Base-by-base conservation (phyloP, 2,797 vertebrate species). In the Xiphophorus birchmanni region DNA sequence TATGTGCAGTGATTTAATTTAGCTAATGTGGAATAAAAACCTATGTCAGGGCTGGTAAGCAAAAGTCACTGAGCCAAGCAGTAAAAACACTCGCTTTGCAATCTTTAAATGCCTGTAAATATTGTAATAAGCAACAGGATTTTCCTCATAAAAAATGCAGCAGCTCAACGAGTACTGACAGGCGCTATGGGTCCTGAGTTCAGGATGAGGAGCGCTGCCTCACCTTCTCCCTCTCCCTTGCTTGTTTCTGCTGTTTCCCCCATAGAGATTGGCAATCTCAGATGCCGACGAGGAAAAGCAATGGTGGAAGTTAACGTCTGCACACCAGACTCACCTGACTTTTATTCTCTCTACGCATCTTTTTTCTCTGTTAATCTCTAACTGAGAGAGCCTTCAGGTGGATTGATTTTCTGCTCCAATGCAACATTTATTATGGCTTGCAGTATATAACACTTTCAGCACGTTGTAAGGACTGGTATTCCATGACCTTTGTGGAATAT, bases 131-230 rank as follows among this genome's bases (percentile, higher is more conserved):
- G 91, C 92, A 95, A 94, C 91, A 92, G 91, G 91, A 89, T 86
- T 91, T 90, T 91, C 83, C 93, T 95, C 91, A 94, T 95, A 89
- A 95, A 95, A 95, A 91, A 95, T 94, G 92, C 94, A 95, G 85
- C 89, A 93, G 91, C 91, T 95, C 92, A 92, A 91, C 89, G 87
- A 88, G 77, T 89, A 84, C 91, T 95, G 95, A 94, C 93, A 93
- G 92, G 89, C 91, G 87, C 94, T 92, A 80, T 92, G 91, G 93
- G 91, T 91, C 91, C 89, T 91, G 91, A 93, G 91, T 92, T 90
- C 90, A 88, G 89, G 89, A 94, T 94, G 91, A 92, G 90, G 87
- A 91, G 84, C 11, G 75, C 80, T 82, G 89, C 84, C 86, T 88
- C 76, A 56, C 77, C 78, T 75, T 81, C 85, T 83, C 87, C 74